Percentiles rank a stretch among this genome's conserved stretches.
These are phyloP conservation scores for Mizuhopecten yessoensis DNA, from an alignment of 1,140 invertebrate genomes.

Conservation along the genomic window DNA sequence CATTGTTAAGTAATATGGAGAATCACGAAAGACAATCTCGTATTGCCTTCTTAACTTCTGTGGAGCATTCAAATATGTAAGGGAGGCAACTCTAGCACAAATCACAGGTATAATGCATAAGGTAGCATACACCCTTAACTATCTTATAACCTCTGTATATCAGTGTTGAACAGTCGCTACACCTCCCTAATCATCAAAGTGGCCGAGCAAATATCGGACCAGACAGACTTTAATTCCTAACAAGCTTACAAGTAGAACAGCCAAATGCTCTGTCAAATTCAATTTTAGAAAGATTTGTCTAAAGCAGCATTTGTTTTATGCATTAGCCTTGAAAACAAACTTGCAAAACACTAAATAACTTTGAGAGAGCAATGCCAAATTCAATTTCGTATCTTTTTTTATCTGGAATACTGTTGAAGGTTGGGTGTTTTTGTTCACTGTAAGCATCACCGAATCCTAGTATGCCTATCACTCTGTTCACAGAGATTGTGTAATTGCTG, in stretches of 20 bases:
- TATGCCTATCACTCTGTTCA: background rate
- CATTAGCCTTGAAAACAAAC: background rate
- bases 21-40: too few species aligned
- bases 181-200: too few species aligned
- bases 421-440: background rate
- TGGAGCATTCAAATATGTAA: too few species aligned
- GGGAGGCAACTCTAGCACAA: background rate
- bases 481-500: background rate
- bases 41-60: too few species aligned
- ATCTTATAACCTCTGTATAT: background rate
- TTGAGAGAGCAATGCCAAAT: background rate
- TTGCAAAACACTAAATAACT: background rate
- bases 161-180: background rate
- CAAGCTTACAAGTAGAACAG: background rate
- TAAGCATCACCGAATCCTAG: background rate
- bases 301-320: background rate
- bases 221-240: too few species aligned
- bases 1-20: too few species aligned
- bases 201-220: too few species aligned
- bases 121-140: background rate
- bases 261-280: conserved; percentile 26
- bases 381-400: background rate
- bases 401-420: background rate
- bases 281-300: background rate
- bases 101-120: background rate